Percentiles rank a stretch among this genome's conserved stretches.
These are phyloP conservation scores for Camponotus vicinus DNA, from an alignment of 1,140 invertebrate species.

Conservation along the genomic window DNA sequence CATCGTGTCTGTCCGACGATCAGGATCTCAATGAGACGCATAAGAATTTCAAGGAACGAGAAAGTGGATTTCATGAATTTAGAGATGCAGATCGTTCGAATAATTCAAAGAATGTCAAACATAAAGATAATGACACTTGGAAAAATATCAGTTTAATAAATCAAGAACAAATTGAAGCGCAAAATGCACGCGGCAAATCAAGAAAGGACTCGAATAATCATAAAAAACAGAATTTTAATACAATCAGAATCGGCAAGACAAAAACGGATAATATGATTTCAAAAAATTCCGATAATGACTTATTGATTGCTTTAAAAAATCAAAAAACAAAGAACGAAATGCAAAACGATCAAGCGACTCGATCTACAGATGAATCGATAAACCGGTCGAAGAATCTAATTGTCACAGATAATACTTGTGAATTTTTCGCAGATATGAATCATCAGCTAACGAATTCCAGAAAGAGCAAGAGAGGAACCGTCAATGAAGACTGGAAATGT, in stretches of 20 bases:
- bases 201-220: slow-evolving; percentile 7
- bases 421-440: slow-evolving; percentile 14
- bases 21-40: background rate
- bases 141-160: background rate
- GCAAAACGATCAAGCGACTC: slow-evolving; percentile 40
- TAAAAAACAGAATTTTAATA: background rate
- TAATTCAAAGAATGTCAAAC: slow-evolving; percentile 9
- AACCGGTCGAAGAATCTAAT: slow-evolving; percentile 56
- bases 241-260: slow-evolving; percentile 74
- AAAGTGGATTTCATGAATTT: slow-evolving; percentile 2
- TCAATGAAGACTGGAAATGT: slow-evolving; percentile 46
- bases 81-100: background rate
- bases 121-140: slow-evolving; percentile 19
- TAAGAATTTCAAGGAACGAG: slow-evolving; percentile 5
- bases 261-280: slow-evolving; percentile 79
- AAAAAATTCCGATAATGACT: slow-evolving; percentile 55
- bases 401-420: slow-evolving; percentile 54
- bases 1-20: slow-evolving; percentile 13
- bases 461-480: slow-evolving; percentile 21
- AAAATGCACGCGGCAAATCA: background rate
- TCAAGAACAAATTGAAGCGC: background rate
- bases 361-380: slow-evolving; percentile 52
- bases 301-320: background rate
- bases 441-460: slow-evolving; percentile 18
- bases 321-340: slow-evolving; percentile 8